A percentile compares a stretch with the other conserved stretches of the same genome.
phyloP scores from a whole-genome alignment of 2,888 invertebrate genomes.

The Chymomyza amoena region DNA sequence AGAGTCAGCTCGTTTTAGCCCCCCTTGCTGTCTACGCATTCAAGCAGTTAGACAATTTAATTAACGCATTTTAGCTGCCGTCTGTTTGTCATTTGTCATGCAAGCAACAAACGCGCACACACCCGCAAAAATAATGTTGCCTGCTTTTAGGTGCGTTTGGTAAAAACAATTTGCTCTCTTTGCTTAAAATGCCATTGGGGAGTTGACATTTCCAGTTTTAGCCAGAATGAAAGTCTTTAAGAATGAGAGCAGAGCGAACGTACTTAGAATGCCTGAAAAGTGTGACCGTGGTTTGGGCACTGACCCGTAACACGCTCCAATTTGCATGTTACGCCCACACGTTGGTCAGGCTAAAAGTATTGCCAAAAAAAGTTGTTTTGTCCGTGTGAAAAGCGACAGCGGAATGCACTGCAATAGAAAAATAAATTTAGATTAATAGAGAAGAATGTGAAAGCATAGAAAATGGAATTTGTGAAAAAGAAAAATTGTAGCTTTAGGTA shows the following conservation, averaged over 20 bases:
- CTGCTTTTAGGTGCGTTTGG: constrained; percentile 36
- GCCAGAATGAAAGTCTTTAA: neutral
- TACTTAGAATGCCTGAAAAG: neutral
- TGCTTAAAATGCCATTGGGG: constrained; percentile 3
- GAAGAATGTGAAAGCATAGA: too few relatives aligned
- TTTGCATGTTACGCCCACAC: constrained; percentile 55
- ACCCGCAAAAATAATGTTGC: constrained; percentile 23
- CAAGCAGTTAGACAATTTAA: constrained; percentile 65
- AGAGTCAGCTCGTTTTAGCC: too few relatives aligned
- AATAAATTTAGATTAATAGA: too few relatives aligned
- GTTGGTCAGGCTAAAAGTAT: neutral
- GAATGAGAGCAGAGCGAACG: too few relatives aligned
- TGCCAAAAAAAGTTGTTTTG: neutral
- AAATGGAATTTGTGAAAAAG: too few relatives aligned
- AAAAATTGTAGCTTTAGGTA: too few relatives aligned
- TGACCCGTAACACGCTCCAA: constrained; percentile 63
- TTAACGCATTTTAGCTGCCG: constrained; percentile 61
- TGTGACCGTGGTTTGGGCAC: neutral
- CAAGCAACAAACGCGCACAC: constrained; percentile 13
- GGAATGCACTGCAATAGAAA: too few relatives aligned
- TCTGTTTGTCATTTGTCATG: constrained; percentile 53
- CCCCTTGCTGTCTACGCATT: constrained; percentile 29
- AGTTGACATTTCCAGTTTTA: neutral
- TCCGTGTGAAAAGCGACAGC: too few relatives aligned
- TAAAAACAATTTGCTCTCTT: constrained; percentile 10